Conservation (phyloP, 1,140 invertebrate genomes). For the Aphidius ervi region DNA sequence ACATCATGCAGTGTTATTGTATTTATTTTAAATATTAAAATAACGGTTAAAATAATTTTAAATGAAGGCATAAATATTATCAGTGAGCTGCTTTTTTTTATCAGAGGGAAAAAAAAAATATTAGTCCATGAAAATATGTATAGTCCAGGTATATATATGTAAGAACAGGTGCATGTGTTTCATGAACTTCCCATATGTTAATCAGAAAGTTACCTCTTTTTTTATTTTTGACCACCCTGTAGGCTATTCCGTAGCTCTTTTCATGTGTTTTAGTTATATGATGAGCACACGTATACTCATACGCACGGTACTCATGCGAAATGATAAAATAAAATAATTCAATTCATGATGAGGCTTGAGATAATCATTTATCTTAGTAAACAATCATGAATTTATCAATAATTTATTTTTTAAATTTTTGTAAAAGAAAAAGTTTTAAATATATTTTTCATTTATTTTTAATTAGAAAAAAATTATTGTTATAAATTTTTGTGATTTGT, state of each 20-base stretch:
- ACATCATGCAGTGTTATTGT: too few relatives aligned
- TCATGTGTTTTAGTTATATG: neutral
- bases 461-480: too few relatives aligned
- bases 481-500: too few relatives aligned
- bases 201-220: conserved; percentile 37
- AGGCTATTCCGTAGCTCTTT: neutral
- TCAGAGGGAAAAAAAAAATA: too few relatives aligned
- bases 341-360: conserved; percentile 10
- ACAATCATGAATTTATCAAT: too few relatives aligned
- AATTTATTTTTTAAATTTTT: too few relatives aligned
- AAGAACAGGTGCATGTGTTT: conserved; percentile 42
- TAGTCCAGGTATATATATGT: conserved; percentile 20
- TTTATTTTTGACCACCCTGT: conserved; percentile 20
- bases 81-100: too few relatives aligned
- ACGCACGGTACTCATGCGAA: conserved; percentile 9
- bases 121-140: conserved; percentile 3
- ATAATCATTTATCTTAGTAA: neutral
- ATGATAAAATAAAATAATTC: neutral
- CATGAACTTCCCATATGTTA: conserved; percentile 43
- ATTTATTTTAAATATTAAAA: too few relatives aligned
- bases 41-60: too few relatives aligned
- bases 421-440: too few relatives aligned
- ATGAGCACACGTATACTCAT: conserved; percentile 8
- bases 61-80: too few relatives aligned
- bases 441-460: too few relatives aligned